Evolutionary conservation across 2,888 invertebrate genomes (phyloP).

Genomic region (Apantesis nais): DNA sequence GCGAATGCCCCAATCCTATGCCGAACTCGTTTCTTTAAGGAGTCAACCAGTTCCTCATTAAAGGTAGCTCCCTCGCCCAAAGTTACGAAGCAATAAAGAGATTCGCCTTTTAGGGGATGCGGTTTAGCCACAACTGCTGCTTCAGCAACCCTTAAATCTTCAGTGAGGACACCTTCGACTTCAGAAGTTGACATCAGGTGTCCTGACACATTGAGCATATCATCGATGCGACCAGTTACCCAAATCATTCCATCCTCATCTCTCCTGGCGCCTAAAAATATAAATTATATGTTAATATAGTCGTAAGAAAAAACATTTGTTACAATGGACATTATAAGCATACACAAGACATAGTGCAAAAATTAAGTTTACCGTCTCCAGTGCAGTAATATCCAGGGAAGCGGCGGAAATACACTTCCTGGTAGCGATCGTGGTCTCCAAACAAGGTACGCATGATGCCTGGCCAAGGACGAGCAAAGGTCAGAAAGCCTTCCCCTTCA

Average conservation of each 20-base stretch:
- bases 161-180: constrained; percentile 93
- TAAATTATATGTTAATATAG: neutral
- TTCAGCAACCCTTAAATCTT: constrained; percentile 93
- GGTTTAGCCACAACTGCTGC: constrained; percentile 98
- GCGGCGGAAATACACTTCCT: constrained; percentile 96
- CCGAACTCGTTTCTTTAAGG: constrained; percentile 92
- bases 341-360: too few relatives aligned
- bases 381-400: constrained; percentile 99
- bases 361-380: constrained; percentile 92
- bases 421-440: constrained; percentile 95
- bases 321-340: too few relatives aligned
- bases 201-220: constrained; percentile 99
- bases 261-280: constrained; percentile 91
- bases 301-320: too few relatives aligned
- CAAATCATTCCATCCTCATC: constrained; percentile 98
- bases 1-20: constrained; percentile 98
- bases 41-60: constrained; percentile 88
- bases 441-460: constrained; percentile 98
- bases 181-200: constrained; percentile 99
- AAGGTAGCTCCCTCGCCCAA: constrained; percentile 91
- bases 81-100: constrained; percentile 98
- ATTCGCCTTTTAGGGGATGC: constrained; percentile 98
- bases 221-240: constrained; percentile 98
- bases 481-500: constrained; percentile 97
- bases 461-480: constrained; percentile 98